Base-by-base conservation (phyloP, 2,888 invertebrate genomes). In the Caenorhabditis sinica region DNA sequence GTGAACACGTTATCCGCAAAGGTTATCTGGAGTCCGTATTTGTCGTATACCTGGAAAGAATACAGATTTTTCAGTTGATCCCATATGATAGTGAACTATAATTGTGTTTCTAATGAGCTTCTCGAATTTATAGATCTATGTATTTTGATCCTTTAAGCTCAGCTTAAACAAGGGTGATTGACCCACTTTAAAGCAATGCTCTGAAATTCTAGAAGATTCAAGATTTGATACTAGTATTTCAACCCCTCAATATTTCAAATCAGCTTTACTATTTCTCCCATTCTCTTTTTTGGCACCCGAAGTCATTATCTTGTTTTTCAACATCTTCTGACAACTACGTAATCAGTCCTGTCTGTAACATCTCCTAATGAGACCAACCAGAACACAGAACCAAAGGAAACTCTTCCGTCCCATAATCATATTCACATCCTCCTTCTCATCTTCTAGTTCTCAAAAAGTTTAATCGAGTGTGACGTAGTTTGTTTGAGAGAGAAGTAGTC, bases 11-110 rank as follows among this genome's bases (percentile, higher is more conserved):
- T 82, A 72, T 82, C 76, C 1, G 82, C 72, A 28, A 77, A 77
- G 8, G 77, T 75, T 56, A 83, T 83, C 53, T 75, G 83, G 15
- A 81, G 76, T 23, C 81, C 81, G 53, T 81, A 84, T 40, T 84
- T 80, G 73, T 84, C 81, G 58, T 76, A 72, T 0, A 84, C 84
- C 84, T 84, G 75, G 15, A 84, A 84, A n/a, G n/a, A n/a, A n/a
- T n/a, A n/a, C n/a, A n/a, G n/a, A n/a, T n/a, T n/a, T n/a, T n/a
- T n/a, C n/a, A n/a, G n/a, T n/a, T n/a, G n/a, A n/a, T n/a, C n/a
- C n/a, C n/a, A n/a, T n/a, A n/a, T n/a, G n/a, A n/a, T n/a, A n/a
- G n/a, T n/a, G n/a, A n/a, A n/a, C n/a, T n/a, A n/a, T n/a, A n/a
- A n/a, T n/a, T n/a, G n/a, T n/a, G n/a, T n/a, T n/a, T n/a, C n/a